These are phyloP conservation scores for Agapornis roseicollis DNA, from an alignment of 2,113 vertebrate genomes.

Conservation along the genomic window DNA sequence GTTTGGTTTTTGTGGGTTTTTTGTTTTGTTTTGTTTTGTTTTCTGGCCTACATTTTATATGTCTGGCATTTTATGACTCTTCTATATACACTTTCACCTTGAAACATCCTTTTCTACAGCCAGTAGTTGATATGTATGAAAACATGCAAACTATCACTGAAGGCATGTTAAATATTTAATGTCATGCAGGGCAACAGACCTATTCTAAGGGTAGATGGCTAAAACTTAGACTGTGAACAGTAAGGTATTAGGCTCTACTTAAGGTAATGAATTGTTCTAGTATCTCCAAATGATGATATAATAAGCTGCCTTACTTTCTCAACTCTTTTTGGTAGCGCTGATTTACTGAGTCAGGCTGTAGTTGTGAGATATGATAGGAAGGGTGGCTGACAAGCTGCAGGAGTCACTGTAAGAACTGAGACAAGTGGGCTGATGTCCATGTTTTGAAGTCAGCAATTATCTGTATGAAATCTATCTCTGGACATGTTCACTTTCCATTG, in stretches of 20 bases:
- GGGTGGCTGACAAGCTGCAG: not conserved
- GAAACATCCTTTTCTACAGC: not conserved
- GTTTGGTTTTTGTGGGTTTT: not conserved
- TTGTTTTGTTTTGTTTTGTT: not conserved
- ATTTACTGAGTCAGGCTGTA: not conserved
- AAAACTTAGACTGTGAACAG: not conserved
- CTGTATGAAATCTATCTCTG: not conserved
- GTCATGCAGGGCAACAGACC: not conserved
- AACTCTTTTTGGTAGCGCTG: not conserved
- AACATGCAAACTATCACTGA: not conserved
- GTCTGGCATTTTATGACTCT: not conserved
- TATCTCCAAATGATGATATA: not conserved
- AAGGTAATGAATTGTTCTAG: not conserved
- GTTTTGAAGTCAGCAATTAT: not conserved
- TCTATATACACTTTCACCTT: not conserved
- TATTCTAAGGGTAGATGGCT: not conserved
- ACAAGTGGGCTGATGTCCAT: not conserved
- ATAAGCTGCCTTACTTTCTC: not conserved
- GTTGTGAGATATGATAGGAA: not conserved
- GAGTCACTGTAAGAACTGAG: not conserved
- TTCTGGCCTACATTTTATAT: not conserved
- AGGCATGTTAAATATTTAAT: not conserved
- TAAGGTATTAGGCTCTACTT: not conserved
- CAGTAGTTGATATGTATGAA: not conserved
- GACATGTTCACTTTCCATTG: not conserved